Percentiles rank a stretch among this genome's conserved stretches.
These are phyloP conservation scores for Oncorhynchus kisutch DNA, from an alignment of 2,113 vertebrate species.

Conservation along the genomic window DNA sequence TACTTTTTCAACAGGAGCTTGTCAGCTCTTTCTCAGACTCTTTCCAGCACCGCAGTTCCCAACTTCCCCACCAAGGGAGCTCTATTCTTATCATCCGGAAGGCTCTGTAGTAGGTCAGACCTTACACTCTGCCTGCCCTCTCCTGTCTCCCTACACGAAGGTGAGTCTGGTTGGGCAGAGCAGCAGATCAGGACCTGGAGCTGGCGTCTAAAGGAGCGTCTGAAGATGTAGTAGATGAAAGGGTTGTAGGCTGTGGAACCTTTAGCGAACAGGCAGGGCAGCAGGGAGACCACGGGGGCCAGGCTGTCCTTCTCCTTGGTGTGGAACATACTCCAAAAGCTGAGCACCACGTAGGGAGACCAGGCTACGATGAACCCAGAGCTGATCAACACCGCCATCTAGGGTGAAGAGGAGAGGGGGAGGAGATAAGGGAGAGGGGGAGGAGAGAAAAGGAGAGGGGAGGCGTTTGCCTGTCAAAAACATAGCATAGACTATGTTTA, in stretches of 20 bases:
- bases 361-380: conserved; percentile 76
- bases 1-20: not conserved
- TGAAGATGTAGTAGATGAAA: conserved; percentile 78
- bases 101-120: not conserved
- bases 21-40: not conserved
- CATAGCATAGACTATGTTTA: no score
- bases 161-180: not conserved
- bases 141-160: not conserved
- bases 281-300: conserved; percentile 64
- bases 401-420: conserved; percentile 31
- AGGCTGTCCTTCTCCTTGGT: conserved; percentile 55
- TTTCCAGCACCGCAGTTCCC: not conserved
- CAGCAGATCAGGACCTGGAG: conserved; percentile 48
- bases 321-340: conserved; percentile 78
- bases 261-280: conserved; percentile 82
- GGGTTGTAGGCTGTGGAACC: conserved; percentile 78
- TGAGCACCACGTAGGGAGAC: conserved; percentile 76
- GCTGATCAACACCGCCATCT: conserved; percentile 80
- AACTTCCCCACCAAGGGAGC: not conserved
- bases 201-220: conserved; percentile 60
- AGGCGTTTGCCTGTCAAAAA: not conserved
- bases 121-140: conserved; percentile 5
- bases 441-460: not conserved
- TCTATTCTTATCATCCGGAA: not conserved
- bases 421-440: not conserved